phyloP scores from a whole-genome alignment of 2,113 vertebrate genomes.

The Tringa solitaria region DNA sequence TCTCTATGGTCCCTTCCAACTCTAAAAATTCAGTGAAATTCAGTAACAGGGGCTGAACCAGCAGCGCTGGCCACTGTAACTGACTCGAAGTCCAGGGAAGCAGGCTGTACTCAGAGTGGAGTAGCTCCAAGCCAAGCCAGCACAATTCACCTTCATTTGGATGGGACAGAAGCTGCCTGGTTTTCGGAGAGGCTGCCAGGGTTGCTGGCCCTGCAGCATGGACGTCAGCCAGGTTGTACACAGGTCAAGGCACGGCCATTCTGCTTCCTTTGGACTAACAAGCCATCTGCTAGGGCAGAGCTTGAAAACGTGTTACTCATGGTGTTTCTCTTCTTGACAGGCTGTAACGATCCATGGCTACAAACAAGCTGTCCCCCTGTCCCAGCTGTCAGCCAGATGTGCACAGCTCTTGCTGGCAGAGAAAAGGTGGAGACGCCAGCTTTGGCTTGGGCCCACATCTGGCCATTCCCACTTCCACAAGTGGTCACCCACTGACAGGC shows the following conservation, averaged over 20 bases:
- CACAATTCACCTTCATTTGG: neutral
- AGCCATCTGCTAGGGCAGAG: neutral
- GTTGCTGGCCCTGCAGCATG: neutral
- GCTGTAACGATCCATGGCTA: neutral
- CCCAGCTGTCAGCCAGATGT: neutral
- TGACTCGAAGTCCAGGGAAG: neutral
- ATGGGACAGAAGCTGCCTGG: neutral
- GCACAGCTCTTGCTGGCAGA: neutral
- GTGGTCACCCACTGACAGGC: neutral
- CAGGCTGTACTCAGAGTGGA: neutral
- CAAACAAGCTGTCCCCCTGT: neutral
- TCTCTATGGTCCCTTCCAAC: no score
- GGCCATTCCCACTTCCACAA: neutral
- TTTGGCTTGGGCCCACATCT: neutral
- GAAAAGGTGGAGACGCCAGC: neutral
- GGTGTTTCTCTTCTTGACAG: neutral
- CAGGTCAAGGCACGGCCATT: fast-evolving
- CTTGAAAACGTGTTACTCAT: neutral
- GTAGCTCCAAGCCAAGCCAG: neutral
- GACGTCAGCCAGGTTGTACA: fast-evolving
- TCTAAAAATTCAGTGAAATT: no score
- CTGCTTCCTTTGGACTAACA: neutral
- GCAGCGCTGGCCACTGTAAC: neutral
- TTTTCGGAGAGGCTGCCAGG: neutral
- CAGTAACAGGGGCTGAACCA: neutral